Evolutionary conservation across 53 echinoderm and acorn worm species (phyloP).

Genomic region (Patiria pectinifera): DNA sequence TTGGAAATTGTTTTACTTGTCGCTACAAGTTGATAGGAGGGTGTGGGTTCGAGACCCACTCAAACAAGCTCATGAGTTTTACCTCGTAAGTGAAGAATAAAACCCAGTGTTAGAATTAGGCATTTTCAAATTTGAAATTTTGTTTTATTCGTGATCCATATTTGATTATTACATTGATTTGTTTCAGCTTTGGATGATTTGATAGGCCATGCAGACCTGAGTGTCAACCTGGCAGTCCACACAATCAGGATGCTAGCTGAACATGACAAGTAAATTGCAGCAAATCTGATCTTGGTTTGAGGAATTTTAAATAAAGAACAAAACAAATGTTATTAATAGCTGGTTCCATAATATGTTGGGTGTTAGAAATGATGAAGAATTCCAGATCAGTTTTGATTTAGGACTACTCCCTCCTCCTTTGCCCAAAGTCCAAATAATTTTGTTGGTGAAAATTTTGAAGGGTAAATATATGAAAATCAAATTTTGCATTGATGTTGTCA

Average conservation of each 20-base stretch:
- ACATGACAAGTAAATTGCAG: conserved; percentile 74
- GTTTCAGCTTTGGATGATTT: conserved; percentile 83
- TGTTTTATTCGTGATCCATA: neutral
- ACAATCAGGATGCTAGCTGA: conserved; percentile 80
- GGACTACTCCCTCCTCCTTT: too few species aligned
- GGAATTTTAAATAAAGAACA: neutral
- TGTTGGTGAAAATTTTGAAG: too few species aligned
- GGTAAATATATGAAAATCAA: neutral
- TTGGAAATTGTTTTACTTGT: too few species aligned
- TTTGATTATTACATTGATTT: too few species aligned
- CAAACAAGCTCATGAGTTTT: too few species aligned
- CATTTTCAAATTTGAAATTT: neutral
- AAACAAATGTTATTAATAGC: neutral
- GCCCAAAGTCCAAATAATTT: too few species aligned
- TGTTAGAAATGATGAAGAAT: too few species aligned
- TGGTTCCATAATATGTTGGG: neutral
- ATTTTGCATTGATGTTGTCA: neutral
- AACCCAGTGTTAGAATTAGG: too few species aligned
- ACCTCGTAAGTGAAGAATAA: too few species aligned
- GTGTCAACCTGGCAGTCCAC: conserved; percentile 76
- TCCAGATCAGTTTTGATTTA: too few species aligned
- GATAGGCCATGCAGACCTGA: conserved; percentile 72
- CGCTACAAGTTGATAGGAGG: too few species aligned
- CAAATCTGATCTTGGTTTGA: neutral
- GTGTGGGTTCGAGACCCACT: too few species aligned